Base-by-base conservation (phyloP, 2,888 invertebrate species). In the Leptarthrus brevirostris region DNA sequence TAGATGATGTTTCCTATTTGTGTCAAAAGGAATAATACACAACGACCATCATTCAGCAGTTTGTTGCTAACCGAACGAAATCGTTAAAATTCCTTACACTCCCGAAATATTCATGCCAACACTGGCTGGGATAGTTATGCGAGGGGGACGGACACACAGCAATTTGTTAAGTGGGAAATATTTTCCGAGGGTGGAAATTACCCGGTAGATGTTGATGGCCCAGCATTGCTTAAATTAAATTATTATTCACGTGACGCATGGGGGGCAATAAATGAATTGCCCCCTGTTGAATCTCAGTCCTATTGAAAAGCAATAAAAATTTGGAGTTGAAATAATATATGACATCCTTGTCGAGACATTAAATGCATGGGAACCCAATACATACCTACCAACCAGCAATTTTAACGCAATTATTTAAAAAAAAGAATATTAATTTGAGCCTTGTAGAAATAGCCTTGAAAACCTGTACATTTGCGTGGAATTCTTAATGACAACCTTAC, bases 31-130 rank as follows among this genome's bases (percentile, higher is more conserved):
- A 56, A 14, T 16, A 30, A 6, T 26, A 12, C 16, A 10, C 8
- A 56, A 30, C 30, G 10, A 5, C 26, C 8, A 30, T 30, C 56
- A 56, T 56, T 56, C 16, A 16, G 14, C 26, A 24, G 30, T 16
- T 30, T 56, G 56, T 56, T 56, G 56, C 56, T 56, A 56, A 56
- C 56, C 26, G 30, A 34, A 22, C 12, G n/a, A 30, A 56, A 26
- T 56, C 26, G 30, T 56, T 56, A 30, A 56, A 56, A 56, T 14
- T 54, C 54, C 30, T 26, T 14, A 56, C 5, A 30, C 16, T 24
- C 16, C 26, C 56, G 26, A 8, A 22, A n/a, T 24, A 2, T 56
- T 14, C 26, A 30, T 26, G 56, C 24, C 56, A 56, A n/a, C 16
- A 16, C n/a, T 30, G 44, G 44, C 44, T 12, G 16, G 1, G 3